phyloP scores from a whole-genome alignment of 1,140 invertebrate species.

The Sycophaga agraensis region DNA sequence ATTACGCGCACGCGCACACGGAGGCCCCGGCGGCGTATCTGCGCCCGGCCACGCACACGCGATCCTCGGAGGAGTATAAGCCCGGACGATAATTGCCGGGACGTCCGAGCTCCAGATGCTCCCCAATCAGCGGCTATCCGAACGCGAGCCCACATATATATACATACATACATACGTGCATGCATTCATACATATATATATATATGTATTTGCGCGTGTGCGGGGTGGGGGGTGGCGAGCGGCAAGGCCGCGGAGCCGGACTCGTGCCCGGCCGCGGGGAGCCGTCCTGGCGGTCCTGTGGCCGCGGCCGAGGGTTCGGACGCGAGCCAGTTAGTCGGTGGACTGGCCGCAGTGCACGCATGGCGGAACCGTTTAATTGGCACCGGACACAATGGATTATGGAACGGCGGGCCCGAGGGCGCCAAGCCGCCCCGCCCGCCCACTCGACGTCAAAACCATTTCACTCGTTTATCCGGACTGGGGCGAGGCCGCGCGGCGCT shows the following conservation, averaged over 20 bases:
- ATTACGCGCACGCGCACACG: neutral
- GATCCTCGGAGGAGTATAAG: slow-evolving; percentile 26
- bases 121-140: slow-evolving; percentile 53
- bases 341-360: slow-evolving; percentile 39
- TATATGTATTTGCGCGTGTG: neutral
- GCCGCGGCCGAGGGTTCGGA: too few species aligned
- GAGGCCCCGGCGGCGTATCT: neutral
- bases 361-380: slow-evolving; percentile 59
- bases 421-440: slow-evolving; percentile 15
- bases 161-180: neutral
- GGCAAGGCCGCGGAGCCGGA: too few species aligned
- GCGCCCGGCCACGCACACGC: too few species aligned
- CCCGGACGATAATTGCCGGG: slow-evolving; percentile 53
- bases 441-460: slow-evolving; percentile 56
- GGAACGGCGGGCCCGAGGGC: slow-evolving; percentile 40
- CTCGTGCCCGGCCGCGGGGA: too few species aligned
- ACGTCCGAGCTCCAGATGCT: slow-evolving; percentile 55
- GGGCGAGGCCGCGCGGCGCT: slow-evolving; percentile 31
- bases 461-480: slow-evolving; percentile 49
- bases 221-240: neutral
- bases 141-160: slow-evolving; percentile 14
- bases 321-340: slow-evolving; percentile 56
- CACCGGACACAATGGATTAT: slow-evolving; percentile 59
- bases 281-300: too few species aligned
- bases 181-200: neutral